Evolutionary conservation across 2,113 vertebrate genomes (phyloP), one percentile per base, ranked within the genome.

Genomic region (Cnemophilus loriae): DNA sequence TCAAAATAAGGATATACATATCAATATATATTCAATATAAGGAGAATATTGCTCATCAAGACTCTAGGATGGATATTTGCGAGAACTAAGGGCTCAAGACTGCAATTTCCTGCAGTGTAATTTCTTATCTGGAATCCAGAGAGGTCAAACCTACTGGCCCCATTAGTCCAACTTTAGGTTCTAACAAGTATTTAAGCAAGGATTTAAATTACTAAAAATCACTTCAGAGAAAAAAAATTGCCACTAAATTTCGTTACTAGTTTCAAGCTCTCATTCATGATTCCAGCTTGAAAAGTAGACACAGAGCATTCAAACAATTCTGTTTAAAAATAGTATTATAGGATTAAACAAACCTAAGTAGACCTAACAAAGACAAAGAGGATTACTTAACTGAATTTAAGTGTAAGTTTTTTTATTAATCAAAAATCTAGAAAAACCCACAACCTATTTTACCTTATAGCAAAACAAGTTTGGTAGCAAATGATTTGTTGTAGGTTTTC

Each of bases 291-390:
- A 68, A 90, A 85, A 82, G 20, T 4, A 65, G 27, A 9, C 9
- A 46, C 3, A 23, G 17, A 67, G 22, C 3, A 13, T 65, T 57
- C 18, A 60, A 59, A 67, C 0, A 0, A 2, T 30, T 89, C 23
- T 22, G 37, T 46, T 78, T 75, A 64, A 87, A 85, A 86, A 52
- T 12, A 52, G 6, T 13, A 22, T 77, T 39, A 6, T 49, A 44
- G 6, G 11, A 44, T 49, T 81, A 89, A 93, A 30, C 7, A 49
- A 73, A 52, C 1, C 1, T 69, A 65, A 56, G 9, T 3, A 92
- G 26, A 73, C 3, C 2, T 89, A 77, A 80, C 5, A 56, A 57
- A 74, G 18, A 42, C 5, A 47, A 63, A 52, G 20, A 39, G 1
- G 27, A 39, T 23, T 2, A 73, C 52, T 13, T 52, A 77, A n/a